Evolutionary conservation across 2,113 vertebrate species (phyloP), one percentile per base, ranked within the genome.

Genomic region (Oncorhynchus keta): DNA sequence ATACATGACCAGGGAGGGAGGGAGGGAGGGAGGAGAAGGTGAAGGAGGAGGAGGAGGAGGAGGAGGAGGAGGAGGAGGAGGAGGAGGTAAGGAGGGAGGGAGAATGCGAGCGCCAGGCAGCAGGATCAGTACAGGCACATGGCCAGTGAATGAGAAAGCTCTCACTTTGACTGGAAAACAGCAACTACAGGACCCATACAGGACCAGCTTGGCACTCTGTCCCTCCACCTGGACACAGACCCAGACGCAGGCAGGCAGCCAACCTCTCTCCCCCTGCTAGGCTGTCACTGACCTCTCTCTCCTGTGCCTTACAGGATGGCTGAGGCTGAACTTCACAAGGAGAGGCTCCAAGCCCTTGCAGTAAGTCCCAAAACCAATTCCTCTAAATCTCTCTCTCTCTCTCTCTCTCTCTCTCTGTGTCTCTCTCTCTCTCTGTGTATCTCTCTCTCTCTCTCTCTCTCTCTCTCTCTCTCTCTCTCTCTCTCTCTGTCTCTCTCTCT

Each of bases 321-420:
- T 93, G 97, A 97, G 92, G 95, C 95, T 81, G 95, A 97, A 90
- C 92, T 98, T 93, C 97, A 99, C 92, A 98, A 96, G 93, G 96
- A 98, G 91, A 95, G 97, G 92, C 95, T 99, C 85, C 97, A 97
- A 95, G 97, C 96, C 86, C 95, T 99, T 91, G 94, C 97, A 92
- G 97, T 99, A 95, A 99, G 97, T 98, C 93, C 75, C 77, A 18
- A 51, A 51, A 51, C 14, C 1, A 8, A 1, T 39, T 39, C 35
- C 35, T 90, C 86, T 70, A 91, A 90, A 87, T 84, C 76, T 81
- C 83, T 88, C 89, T 70, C 5, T 80, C 89, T 80, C 83, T 57
- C 11, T 93, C 89, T 86, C 92, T 85, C 79, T 74, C 2, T 74
- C 59, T 35, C 26, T 72, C 64, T 80, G 28, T 30, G 35, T 48